A percentile compares a stretch with the other conserved stretches of the same genome.
Evolutionary conservation across 1,140 invertebrate species (phyloP).

Genomic region (Drosophila sturtevanti): DNA sequence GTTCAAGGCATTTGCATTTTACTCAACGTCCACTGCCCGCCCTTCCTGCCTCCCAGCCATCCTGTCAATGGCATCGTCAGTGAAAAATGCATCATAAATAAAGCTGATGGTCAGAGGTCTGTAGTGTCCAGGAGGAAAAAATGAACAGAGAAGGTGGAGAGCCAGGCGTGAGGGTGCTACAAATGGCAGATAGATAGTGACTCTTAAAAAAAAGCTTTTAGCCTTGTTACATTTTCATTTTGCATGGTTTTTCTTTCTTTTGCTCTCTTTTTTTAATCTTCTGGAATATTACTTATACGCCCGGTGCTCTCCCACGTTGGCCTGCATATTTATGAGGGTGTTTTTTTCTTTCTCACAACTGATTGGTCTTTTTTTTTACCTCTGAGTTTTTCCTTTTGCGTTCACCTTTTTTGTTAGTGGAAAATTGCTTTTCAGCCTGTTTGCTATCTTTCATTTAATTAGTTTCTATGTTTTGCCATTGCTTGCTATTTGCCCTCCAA

Average conservation of each 20-base stretch:
- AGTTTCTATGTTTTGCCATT: constrained; percentile 49
- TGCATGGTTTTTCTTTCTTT: not conserved
- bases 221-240: constrained; percentile 35
- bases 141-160: not conserved
- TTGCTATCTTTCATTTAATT: constrained; percentile 53
- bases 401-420: constrained; percentile 4
- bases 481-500: constrained; percentile 28
- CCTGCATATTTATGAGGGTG: constrained; percentile 72
- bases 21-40: constrained; percentile 4
- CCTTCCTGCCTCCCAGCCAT: not conserved
- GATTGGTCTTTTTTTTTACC: constrained; percentile 46
- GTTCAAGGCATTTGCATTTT: constrained; percentile 34
- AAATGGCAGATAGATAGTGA: constrained; percentile 19
- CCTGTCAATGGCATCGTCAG: not conserved
- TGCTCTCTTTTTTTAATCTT: constrained; percentile 17
- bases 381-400: not conserved
- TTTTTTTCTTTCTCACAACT: not conserved
- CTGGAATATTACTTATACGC: constrained; percentile 57
- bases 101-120: constrained; percentile 19
- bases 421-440: constrained; percentile 23
- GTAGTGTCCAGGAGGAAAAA: not conserved
- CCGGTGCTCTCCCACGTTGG: constrained; percentile 31
- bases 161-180: not conserved
- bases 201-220: constrained; percentile 54
- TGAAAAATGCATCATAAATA: constrained; percentile 44